phyloP scores from a whole-genome alignment of 2,888 invertebrate genomes.

The Limnephilus rhombicus region DNA sequence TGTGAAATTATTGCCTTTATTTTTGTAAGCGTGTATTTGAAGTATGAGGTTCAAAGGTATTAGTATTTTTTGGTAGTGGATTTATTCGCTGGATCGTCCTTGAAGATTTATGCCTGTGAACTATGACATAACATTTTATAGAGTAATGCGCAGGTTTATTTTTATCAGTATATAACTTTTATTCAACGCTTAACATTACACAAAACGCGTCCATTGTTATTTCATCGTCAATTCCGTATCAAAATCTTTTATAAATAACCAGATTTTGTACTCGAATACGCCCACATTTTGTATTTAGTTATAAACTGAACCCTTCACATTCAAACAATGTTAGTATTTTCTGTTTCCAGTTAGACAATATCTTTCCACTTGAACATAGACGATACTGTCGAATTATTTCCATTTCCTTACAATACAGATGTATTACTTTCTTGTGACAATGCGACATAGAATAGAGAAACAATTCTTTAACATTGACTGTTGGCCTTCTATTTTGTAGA shows the following conservation, averaged over 20 bases:
- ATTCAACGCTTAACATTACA: background rate
- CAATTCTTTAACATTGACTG: background rate
- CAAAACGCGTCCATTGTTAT: background rate
- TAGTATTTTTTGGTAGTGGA: background rate
- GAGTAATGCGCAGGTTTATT: background rate
- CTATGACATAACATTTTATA: background rate
- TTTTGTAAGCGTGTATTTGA: background rate
- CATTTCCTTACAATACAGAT: background rate
- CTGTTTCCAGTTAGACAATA: background rate
- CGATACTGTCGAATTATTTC: background rate
- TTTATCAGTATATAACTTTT: background rate
- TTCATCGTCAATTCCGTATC: background rate
- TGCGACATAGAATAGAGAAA: background rate
- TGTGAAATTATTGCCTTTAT: conserved; percentile 2
- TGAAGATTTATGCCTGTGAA: conserved; percentile 5
- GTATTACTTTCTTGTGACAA: background rate
- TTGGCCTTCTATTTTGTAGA: background rate
- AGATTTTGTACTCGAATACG: background rate
- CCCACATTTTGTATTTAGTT: background rate
- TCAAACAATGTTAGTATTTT: background rate
- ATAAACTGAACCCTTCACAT: background rate
- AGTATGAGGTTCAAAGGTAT: background rate
- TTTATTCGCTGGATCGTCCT: background rate
- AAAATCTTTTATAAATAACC: background rate
- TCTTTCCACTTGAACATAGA: background rate